These are phyloP conservation scores for Blastobasis lacticolella DNA, from an alignment of 2,888 invertebrate species.

Conservation along the genomic window DNA sequence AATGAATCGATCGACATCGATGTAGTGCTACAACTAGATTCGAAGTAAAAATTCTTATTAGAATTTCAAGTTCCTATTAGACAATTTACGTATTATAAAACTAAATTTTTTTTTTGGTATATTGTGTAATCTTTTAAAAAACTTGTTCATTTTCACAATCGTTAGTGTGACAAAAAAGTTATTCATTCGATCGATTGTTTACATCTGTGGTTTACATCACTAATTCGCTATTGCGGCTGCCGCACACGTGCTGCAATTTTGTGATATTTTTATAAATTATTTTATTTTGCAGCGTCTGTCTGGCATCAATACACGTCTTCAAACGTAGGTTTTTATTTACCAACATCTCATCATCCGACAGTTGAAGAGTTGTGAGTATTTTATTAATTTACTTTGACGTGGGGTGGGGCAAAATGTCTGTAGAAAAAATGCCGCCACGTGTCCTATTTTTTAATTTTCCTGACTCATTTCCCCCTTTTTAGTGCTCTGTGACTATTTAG, in stretches of 20 bases:
- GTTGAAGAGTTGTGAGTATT: constrained; percentile 47
- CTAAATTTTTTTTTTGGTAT: no score
- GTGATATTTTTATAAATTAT: constrained; percentile 62
- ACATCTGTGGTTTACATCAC: constrained; percentile 1
- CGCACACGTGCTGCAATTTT: constrained; percentile 72
- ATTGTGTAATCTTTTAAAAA: no score
- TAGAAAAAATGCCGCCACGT: constrained; percentile 64
- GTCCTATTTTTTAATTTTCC: constrained; percentile 52
- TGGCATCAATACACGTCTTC: constrained; percentile 33
- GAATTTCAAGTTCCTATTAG: no score
- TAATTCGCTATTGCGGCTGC: constrained; percentile 49
- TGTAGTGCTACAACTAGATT: no score
- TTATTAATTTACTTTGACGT: constrained; percentile 50
- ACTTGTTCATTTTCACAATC: neutral
- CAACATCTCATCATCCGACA: constrained; percentile 36
- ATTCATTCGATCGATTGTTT: constrained; percentile 3
- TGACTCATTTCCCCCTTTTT: constrained; percentile 20
- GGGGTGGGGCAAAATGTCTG: constrained; percentile 69
- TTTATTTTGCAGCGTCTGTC: constrained; percentile 50
- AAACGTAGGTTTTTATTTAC: constrained; percentile 38
- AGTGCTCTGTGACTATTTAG: constrained; percentile 10
- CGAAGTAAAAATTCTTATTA: no score
- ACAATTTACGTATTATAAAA: no score
- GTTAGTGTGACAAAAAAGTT: neutral
- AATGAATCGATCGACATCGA: no score